A percentile compares a stretch with the other conserved stretches of the same genome.
phyloP scores from a whole-genome alignment of 2,797 vertebrate species.

The Pangasius krempfi region DNA sequence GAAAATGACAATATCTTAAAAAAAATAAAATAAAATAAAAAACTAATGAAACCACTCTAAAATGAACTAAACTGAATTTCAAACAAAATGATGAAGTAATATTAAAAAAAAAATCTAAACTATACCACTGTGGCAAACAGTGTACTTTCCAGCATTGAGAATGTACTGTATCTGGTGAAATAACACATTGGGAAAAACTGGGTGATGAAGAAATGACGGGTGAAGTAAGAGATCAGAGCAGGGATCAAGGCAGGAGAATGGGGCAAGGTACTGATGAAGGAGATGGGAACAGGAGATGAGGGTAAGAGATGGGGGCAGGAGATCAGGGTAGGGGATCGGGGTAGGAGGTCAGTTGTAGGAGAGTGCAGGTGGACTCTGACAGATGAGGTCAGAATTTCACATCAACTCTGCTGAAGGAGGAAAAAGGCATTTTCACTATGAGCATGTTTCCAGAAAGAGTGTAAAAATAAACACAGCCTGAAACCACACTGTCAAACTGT shows the following conservation, averaged over 20 bases:
- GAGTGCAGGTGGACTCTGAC: background rate
- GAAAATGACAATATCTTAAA: background rate
- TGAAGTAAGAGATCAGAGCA: background rate
- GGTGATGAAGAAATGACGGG: background rate
- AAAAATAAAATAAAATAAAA: no score
- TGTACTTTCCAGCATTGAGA: background rate
- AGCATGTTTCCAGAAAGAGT: constrained; percentile 48
- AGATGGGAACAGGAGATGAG: background rate
- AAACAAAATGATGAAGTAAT: background rate
- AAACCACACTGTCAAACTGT: constrained; percentile 37
- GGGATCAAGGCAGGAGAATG: background rate
- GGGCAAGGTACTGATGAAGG: background rate
- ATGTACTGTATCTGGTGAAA: background rate
- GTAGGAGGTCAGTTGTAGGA: background rate
- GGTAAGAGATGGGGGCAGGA: background rate
- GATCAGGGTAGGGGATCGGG: background rate
- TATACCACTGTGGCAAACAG: background rate
- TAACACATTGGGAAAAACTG: background rate
- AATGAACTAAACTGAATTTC: background rate
- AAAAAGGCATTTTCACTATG: constrained; percentile 23
- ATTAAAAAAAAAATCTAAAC: background rate
- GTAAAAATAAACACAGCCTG: constrained; percentile 52
- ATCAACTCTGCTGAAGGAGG: background rate
- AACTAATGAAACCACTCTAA: background rate
- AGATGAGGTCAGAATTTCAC: background rate